A percentile compares a stretch with the other conserved stretches of the same genome.
Conservation (phyloP, 1,140 invertebrate species). For the Oryctes rhinoceros region DNA sequence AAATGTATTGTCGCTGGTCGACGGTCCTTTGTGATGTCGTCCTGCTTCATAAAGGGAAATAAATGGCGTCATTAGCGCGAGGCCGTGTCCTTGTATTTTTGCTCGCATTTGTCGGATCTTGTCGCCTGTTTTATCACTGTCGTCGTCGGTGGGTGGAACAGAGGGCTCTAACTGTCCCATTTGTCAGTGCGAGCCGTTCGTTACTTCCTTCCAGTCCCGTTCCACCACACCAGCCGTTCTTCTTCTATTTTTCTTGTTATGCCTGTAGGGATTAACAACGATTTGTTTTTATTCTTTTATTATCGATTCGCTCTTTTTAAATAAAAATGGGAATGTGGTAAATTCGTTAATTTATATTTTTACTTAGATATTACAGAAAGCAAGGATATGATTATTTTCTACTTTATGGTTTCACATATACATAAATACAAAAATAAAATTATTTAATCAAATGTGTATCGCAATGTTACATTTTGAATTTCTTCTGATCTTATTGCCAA, state of each 20-base stretch:
- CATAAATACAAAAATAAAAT: no score
- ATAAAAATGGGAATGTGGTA: not conserved
- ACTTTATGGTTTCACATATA: no score
- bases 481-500: no score
- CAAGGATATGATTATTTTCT: no score
- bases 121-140: conserved; percentile 56
- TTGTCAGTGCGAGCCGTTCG: conserved; percentile 14
- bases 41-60: conserved; percentile 56
- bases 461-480: no score
- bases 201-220: conserved; percentile 12
- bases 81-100: conserved; percentile 57
- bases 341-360: no score
- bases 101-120: conserved; percentile 56
- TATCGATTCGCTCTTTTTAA: not conserved
- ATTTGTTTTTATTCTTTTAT: not conserved
- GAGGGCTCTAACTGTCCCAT: conserved; percentile 32
- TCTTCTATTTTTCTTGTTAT: not conserved
- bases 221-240: not conserved
- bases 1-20: conserved; percentile 53
- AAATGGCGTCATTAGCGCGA: conserved; percentile 56
- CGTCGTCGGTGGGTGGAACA: conserved; percentile 42
- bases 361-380: no score
- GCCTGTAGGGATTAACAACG: not conserved
- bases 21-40: conserved; percentile 55
- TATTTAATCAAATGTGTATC: no score